These are phyloP conservation scores for Ochropacha duplaris DNA, from an alignment of 2,888 invertebrate genomes.

Conservation along the genomic window DNA sequence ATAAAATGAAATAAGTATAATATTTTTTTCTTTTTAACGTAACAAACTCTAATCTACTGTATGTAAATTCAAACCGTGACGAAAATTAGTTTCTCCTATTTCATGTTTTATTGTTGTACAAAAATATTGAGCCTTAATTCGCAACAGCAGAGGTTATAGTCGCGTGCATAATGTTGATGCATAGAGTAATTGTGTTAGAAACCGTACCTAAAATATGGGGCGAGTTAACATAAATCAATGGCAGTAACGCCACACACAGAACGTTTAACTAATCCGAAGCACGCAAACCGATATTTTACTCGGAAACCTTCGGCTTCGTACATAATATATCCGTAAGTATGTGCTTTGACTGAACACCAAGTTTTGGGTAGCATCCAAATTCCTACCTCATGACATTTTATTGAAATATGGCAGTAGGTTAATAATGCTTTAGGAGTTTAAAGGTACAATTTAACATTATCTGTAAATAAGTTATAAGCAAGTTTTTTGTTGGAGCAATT, in stretches of 20 bases:
- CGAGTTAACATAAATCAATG: constrained; percentile 6
- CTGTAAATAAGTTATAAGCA: background rate
- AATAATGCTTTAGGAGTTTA: background rate
- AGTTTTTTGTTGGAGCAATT: too few relatives aligned
- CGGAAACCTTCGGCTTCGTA: constrained; percentile 31
- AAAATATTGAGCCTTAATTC: background rate
- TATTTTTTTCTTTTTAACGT: background rate
- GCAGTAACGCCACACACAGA: background rate
- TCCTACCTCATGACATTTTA: background rate
- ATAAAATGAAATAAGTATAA: background rate
- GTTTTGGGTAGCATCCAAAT: background rate
- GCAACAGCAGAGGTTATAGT: background rate
- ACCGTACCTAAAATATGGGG: background rate
- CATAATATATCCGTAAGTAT: background rate
- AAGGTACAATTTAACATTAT: background rate
- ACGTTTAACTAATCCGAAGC: constrained; percentile 56
- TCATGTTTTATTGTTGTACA: background rate
- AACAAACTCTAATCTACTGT: background rate
- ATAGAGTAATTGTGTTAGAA: constrained; percentile 3
- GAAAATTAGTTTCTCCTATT: background rate
- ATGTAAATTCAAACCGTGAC: constrained; percentile 4
- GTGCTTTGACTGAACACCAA: background rate
- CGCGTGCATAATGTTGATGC: background rate
- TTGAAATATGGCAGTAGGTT: background rate
- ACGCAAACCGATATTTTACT: constrained; percentile 71